Evolutionary conservation across 1,140 invertebrate species (phyloP), one percentile per base, ranked within the genome.

Genomic region (Procambarus clarkii): DNA sequence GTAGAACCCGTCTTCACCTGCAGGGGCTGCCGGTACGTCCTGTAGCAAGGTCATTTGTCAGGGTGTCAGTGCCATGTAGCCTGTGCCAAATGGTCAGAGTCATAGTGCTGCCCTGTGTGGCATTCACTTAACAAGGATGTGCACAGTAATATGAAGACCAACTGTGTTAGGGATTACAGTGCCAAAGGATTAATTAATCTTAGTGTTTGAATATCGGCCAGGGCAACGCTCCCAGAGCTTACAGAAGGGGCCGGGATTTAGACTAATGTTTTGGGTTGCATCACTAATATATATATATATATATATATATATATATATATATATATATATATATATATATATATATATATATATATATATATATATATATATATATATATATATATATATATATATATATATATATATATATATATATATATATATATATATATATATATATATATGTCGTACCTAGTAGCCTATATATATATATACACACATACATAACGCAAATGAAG

Each of bases 1-100:
- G 76, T 87, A 87, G 76, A 79, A 78, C 0, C 85, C 85, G 76
- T 87, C 85, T 7, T 15, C 48, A 15, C 34, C 85, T 45, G 46
- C n/a, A 24, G 46, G 46, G 5, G 9, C 46, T 9, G 50, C 45
- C 8, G 76, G 46, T 46, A 74, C 44, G 7, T 79, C 85, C 85
- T 87, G 85, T 21, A 15, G 13, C 4, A 54, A 48, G 13, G 3
- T n/a, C 3, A n/a, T n/a, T 34, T 34, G 34, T 34, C 34, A 34
- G 34, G 1, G 45, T n/a, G 0, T 50, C n/a, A 45, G 77, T 44
- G 34, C 34, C n/a, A 45, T 24, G 46, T 11, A 11, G 79, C 24
- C n/a, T n/a, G 13, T 45, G 48, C 8, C 34, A 18, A 78, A 46
- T 48, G n/a, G 8, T 24, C 71, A n/a, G 71, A 8, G 9, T 24